phyloP scores from a whole-genome alignment of 1,140 invertebrate species.

The Solenopsis fugax region DNA sequence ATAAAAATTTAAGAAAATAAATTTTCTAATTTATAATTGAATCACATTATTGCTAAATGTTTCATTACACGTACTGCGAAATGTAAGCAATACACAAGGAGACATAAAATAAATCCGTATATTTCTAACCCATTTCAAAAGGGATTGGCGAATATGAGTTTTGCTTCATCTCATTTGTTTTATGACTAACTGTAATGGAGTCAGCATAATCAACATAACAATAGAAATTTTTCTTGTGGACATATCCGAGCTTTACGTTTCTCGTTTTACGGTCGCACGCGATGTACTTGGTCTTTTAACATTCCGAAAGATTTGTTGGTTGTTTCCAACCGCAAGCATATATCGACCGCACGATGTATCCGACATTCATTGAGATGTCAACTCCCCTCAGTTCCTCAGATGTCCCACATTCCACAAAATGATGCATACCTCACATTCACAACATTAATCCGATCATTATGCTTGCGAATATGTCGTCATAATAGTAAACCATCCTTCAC shows the following conservation, averaged over 20 bases:
- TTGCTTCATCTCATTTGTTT: constrained; percentile 7
- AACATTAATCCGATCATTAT: constrained; percentile 11
- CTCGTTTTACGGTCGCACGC: constrained; percentile 3
- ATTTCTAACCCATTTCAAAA: not conserved
- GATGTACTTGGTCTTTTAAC: not conserved
- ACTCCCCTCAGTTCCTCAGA: not conserved
- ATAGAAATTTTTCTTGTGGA: constrained; percentile 12
- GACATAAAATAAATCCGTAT: not conserved
- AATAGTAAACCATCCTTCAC: not conserved
- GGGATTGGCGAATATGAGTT: not conserved
- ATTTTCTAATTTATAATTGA: not conserved
- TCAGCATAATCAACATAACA: constrained; percentile 33
- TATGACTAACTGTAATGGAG: constrained; percentile 2
- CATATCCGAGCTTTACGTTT: not conserved
- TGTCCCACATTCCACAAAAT: constrained; percentile 23
- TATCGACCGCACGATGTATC: constrained; percentile 22
- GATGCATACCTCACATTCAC: not conserved
- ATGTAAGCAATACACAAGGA: not conserved
- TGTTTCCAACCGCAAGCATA: not conserved
- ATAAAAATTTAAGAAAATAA: not conserved
- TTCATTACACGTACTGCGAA: not conserved
- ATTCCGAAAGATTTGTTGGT: constrained; percentile 9
- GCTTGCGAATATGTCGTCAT: not conserved
- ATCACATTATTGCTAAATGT: not conserved
- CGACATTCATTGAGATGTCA: not conserved